phyloP scores from a whole-genome alignment of 2,888 invertebrate genomes.

The Calameuta pallipes region DNA sequence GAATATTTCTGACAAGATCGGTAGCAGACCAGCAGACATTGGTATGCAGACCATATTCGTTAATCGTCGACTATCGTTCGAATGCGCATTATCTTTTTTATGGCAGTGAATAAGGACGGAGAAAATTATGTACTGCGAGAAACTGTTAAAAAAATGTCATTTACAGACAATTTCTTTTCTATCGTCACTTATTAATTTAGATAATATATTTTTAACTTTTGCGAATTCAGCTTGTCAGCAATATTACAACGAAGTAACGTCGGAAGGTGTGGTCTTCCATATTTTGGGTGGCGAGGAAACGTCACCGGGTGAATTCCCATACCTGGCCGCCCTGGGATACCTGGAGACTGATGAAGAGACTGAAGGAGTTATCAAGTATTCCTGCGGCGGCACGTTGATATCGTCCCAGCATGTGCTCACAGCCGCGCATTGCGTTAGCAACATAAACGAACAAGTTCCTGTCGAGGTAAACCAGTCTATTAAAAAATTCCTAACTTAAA shows the following conservation, averaged over 20 bases:
- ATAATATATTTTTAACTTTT: neutral
- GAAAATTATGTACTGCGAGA: neutral
- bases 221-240: constrained; percentile 47
- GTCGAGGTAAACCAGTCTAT: constrained; percentile 40
- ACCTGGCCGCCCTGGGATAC: constrained; percentile 54
- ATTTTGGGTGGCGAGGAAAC: constrained; percentile 46
- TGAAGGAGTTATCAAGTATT: constrained; percentile 36
- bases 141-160: constrained; percentile 5
- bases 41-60: constrained; percentile 32
- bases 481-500: neutral
- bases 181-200: neutral
- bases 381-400: constrained; percentile 57
- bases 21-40: constrained; percentile 45
- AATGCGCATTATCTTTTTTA: neutral
- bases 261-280: constrained; percentile 32
- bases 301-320: constrained; percentile 35
- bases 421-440: constrained; percentile 59
- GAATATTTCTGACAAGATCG: constrained; percentile 34
- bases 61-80: no score
- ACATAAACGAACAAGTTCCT: constrained; percentile 43
- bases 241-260: constrained; percentile 44
- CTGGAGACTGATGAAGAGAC: constrained; percentile 20
- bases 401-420: constrained; percentile 50
- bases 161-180: constrained; percentile 1
- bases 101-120: neutral